A percentile compares a stretch with the other conserved stretches of the same genome.
phyloP scores from a whole-genome alignment of 37 sponge, comb jelly and placozoan genomes.

The Bolinopsis microptera region DNA sequence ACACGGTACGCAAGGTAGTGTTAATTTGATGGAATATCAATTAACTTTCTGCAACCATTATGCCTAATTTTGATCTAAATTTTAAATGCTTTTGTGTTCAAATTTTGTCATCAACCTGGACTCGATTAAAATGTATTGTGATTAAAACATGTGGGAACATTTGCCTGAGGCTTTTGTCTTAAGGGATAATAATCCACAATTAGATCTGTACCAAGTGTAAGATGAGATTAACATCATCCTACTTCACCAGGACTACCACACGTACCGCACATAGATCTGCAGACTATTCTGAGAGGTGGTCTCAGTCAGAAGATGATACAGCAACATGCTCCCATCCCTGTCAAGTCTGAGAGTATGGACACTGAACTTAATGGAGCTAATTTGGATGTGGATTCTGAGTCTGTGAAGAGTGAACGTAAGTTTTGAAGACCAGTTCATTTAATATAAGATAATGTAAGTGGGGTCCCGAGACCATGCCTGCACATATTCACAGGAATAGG shows the following conservation, averaged over 20 bases:
- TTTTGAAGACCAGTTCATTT: too few species aligned
- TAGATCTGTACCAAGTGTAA: neutral
- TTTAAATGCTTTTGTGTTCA: neutral
- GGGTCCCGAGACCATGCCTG: too few species aligned
- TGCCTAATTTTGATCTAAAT: neutral
- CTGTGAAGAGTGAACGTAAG: neutral
- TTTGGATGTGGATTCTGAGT: neutral
- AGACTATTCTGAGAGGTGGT: conserved; percentile 37
- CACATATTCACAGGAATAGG: too few species aligned
- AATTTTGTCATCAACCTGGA: neutral
- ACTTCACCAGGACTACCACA: neutral
- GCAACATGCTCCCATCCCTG: neutral
- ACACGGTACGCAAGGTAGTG: neutral
- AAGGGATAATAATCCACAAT: neutral
- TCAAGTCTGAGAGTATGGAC: neutral
- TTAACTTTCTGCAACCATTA: neutral
- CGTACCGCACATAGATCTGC: conserved; percentile 16
- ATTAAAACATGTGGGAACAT: neutral
- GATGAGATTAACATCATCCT: neutral
- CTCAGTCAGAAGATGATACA: conserved; percentile 16
- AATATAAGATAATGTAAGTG: too few species aligned
- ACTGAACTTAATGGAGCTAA: neutral
- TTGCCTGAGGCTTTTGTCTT: neutral
- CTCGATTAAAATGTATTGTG: neutral
- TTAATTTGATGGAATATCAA: too few species aligned